Evolutionary conservation across 2,113 vertebrate species (phyloP).

Genomic region (Catharus fuscescens): DNA sequence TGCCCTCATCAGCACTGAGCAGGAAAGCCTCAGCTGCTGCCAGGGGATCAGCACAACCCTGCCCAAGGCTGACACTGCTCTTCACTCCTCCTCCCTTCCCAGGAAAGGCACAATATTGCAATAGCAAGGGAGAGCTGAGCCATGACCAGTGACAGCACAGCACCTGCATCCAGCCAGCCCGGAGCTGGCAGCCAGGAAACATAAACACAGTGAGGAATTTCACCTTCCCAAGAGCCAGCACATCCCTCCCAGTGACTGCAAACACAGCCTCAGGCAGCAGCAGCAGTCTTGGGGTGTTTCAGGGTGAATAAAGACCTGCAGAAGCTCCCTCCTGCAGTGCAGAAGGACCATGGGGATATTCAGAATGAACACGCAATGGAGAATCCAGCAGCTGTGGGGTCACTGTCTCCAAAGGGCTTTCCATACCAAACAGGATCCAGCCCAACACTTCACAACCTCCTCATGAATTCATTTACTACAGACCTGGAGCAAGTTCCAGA

Average conservation of each 20-base stretch:
- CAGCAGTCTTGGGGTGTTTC: neutral
- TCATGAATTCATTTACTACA: neutral
- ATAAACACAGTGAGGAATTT: neutral
- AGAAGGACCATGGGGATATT: rapidly evolving
- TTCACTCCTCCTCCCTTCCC: neutral
- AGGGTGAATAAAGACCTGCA: neutral
- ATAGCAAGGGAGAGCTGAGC: neutral
- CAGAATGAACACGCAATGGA: rapidly evolving
- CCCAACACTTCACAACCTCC: neutral
- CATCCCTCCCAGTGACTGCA: rapidly evolving
- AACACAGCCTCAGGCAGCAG: rapidly evolving
- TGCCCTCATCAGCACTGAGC: neutral
- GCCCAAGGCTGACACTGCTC: neutral
- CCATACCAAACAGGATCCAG: neutral
- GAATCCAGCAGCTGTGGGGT: neutral
- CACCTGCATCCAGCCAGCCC: neutral
- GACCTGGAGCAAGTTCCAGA: neutral
- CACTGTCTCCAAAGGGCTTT: neutral
- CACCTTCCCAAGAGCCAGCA: neutral
- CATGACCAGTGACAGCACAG: rapidly evolving
- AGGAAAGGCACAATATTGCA: neutral
- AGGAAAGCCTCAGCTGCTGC: neutral
- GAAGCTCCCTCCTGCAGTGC: rapidly evolving
- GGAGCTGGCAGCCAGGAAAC: neutral
- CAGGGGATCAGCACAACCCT: rapidly evolving